phyloP scores from a whole-genome alignment of 2,797 vertebrate genomes.

The Macrochelys suwanniensis region DNA sequence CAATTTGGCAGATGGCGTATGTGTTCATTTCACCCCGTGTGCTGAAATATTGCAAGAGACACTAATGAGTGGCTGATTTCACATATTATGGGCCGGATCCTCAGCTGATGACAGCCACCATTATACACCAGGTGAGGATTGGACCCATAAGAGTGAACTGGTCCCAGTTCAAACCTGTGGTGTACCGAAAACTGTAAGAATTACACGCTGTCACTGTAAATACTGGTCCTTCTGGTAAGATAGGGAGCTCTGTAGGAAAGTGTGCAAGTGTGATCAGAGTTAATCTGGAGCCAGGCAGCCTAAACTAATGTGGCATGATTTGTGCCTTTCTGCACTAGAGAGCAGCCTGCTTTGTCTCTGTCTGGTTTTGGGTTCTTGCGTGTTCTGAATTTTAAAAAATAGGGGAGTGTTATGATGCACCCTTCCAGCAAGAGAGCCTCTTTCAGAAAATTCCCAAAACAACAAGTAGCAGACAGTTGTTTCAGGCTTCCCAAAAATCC shows the following conservation, averaged over 20 bases:
- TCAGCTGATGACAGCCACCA: accelerated
- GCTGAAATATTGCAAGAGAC: accelerated
- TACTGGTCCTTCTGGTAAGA: not conserved
- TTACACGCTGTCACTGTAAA: not conserved
- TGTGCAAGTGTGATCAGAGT: not conserved
- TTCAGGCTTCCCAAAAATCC: not conserved
- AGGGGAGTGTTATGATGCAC: not conserved
- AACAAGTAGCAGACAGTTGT: not conserved
- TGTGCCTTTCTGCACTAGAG: not conserved
- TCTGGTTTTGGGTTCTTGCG: not conserved
- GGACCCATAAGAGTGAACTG: accelerated
- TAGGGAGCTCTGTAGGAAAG: not conserved
- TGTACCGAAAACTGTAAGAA: not conserved
- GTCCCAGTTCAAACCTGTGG: not conserved
- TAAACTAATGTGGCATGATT: not conserved
- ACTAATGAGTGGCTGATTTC: not conserved
- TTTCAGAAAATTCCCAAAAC: not conserved
- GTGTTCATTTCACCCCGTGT: not conserved
- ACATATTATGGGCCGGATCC: not conserved
- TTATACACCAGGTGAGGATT: accelerated
- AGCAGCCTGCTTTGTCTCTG: not conserved
- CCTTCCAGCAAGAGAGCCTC: not conserved
- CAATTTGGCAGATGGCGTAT: slow-evolving; percentile 21
- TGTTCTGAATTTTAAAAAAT: not conserved
- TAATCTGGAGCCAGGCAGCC: not conserved